Conservation (phyloP, 2,888 invertebrate species). For the Plebejus argus region DNA sequence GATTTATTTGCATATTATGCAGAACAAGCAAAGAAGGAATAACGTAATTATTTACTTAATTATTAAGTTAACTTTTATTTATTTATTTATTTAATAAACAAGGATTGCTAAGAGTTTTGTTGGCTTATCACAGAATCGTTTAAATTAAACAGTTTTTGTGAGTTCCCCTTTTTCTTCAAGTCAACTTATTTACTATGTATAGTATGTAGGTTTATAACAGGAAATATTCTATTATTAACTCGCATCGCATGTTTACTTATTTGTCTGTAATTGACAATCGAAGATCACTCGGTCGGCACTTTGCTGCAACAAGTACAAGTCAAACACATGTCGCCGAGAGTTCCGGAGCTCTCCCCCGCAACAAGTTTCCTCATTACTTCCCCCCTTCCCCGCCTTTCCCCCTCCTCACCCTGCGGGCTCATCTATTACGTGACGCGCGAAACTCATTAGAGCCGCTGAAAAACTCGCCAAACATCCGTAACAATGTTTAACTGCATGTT, state of each 20-base stretch:
- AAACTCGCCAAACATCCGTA: background rate
- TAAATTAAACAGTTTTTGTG: too few relatives aligned
- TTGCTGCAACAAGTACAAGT: background rate
- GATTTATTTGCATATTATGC: background rate
- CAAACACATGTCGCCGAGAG: background rate
- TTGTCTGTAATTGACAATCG: background rate
- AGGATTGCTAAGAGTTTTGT: too few relatives aligned
- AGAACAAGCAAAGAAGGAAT: background rate
- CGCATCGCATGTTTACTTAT: background rate
- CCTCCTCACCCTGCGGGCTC: too few relatives aligned
- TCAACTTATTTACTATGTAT: too few relatives aligned
- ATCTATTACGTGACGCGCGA: conserved; percentile 16
- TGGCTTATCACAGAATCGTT: too few relatives aligned
- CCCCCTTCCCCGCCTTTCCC: background rate
- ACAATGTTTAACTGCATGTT: background rate
- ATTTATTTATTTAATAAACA: too few relatives aligned
- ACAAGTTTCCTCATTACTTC: conserved; percentile 27
- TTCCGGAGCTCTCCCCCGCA: background rate
- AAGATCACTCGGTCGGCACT: background rate
- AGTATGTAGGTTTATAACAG: too few relatives aligned
- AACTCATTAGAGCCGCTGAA: conserved; percentile 21
- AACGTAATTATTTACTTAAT: too few relatives aligned
- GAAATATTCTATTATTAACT: background rate
- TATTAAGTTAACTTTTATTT: too few relatives aligned
- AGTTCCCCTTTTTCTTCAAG: too few relatives aligned